A percentile compares a stretch with the other conserved stretches of the same genome.
Conservation (phyloP, 1,140 invertebrate species). For the Cataglyphis hispanica region DNA sequence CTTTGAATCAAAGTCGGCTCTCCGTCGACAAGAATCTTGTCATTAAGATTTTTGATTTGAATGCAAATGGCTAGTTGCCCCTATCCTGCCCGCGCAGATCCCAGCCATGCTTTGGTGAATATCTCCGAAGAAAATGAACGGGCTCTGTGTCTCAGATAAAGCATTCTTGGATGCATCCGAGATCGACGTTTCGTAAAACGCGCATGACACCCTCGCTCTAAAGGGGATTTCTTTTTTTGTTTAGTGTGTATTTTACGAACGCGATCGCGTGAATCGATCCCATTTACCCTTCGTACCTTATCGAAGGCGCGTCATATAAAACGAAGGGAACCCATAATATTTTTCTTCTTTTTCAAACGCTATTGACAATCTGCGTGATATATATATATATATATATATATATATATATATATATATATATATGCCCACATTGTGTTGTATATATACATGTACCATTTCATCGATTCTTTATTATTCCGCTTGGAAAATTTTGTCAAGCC, state of each 20-base stretch:
- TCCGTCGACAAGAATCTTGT: conserved; percentile 60
- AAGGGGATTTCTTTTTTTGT: conserved; percentile 34
- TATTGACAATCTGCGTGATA: conserved; percentile 8
- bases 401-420: too few relatives aligned
- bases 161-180: conserved; percentile 4
- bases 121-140: conserved; percentile 43
- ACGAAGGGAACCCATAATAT: conserved; percentile 12
- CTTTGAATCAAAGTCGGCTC: conserved; percentile 69
- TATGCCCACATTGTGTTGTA: too few relatives aligned
- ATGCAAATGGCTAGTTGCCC: conserved; percentile 70
- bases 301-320: conserved; percentile 4
- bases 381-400: too few relatives aligned
- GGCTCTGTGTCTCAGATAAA: background rate
- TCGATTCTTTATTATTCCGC: conserved; percentile 35
- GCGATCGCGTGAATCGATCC: conserved; percentile 32
- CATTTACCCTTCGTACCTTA: conserved; percentile 36
- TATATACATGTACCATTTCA: too few relatives aligned
- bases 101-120: conserved; percentile 3
- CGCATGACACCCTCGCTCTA: background rate
- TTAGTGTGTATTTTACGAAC: conserved; percentile 39
- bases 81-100: conserved; percentile 7
- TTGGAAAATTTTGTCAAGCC: background rate
- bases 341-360: conserved; percentile 10
- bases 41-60: conserved; percentile 75
- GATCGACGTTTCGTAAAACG: conserved; percentile 35